Evolutionary conservation across 2,797 vertebrate species (phyloP).

Genomic region (Pseudochirops corinnae): DNA sequence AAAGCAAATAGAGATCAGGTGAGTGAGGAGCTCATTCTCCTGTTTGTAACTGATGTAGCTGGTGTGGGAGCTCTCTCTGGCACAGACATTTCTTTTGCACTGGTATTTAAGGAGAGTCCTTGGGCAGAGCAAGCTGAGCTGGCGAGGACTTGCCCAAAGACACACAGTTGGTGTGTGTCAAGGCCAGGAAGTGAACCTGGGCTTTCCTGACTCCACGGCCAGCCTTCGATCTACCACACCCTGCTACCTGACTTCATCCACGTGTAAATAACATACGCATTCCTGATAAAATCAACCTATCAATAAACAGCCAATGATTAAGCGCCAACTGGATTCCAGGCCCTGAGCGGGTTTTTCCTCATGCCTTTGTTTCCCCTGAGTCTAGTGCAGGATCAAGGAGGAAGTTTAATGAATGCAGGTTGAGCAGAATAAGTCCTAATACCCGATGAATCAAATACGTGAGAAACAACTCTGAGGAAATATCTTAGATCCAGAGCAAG

Average conservation of each 20-base stretch:
- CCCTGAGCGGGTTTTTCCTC: background rate
- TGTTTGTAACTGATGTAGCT: too few species aligned
- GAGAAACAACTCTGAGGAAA: background rate
- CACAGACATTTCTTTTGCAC: background rate
- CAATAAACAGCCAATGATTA: background rate
- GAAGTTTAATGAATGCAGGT: background rate
- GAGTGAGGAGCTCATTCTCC: rapidly evolving
- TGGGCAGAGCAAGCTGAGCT: background rate
- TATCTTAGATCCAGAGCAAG: background rate
- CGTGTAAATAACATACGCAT: background rate
- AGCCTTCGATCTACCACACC: background rate
- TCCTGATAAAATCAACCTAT: background rate
- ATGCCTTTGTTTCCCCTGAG: background rate
- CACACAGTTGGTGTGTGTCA: background rate
- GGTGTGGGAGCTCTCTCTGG: background rate
- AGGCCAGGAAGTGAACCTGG: background rate
- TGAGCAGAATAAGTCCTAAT: background rate
- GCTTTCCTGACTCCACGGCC: background rate
- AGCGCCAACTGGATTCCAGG: background rate
- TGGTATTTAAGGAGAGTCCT: background rate
- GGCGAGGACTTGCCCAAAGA: background rate
- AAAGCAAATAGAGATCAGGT: background rate
- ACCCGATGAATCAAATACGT: background rate
- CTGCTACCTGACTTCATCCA: background rate
- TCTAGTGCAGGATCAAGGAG: background rate